phyloP scores from a whole-genome alignment of 2,113 vertebrate genomes.

The Tetrao urogallus region DNA sequence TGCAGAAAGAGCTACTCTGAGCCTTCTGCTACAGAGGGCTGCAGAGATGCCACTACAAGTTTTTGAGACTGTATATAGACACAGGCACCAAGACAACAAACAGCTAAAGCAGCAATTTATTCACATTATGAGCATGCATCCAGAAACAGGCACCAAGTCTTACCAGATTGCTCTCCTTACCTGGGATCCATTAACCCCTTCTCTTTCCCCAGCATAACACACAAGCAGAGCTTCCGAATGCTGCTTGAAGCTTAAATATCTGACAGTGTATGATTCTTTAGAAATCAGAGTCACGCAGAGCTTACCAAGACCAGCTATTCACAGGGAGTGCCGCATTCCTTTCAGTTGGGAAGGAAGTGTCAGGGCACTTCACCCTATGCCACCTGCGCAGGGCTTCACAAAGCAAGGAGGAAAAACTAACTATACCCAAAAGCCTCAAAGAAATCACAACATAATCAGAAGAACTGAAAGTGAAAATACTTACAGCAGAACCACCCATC shows the following conservation, averaged over 20 bases:
- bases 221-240: background rate
- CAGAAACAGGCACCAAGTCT: background rate
- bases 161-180: fast-evolving
- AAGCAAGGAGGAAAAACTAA: background rate
- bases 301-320: background rate
- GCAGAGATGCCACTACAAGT: fast-evolving
- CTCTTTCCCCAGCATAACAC: background rate
- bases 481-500: background rate
- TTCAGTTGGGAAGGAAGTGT: background rate
- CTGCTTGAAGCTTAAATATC: background rate
- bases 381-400: background rate
- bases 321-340: background rate
- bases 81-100: background rate
- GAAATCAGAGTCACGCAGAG: background rate
- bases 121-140: fast-evolving
- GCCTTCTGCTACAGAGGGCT: background rate
- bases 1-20: background rate
- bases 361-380: background rate
- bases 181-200: background rate
- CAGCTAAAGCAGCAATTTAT: no score
- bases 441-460: background rate
- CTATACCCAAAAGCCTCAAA: background rate
- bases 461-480: background rate
- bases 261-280: background rate
- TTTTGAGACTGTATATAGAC: background rate